A percentile compares a stretch with the other conserved stretches of the same genome.
Evolutionary conservation across 2,888 invertebrate genomes (phyloP).

Genomic region (Opisthograptis luteolata): DNA sequence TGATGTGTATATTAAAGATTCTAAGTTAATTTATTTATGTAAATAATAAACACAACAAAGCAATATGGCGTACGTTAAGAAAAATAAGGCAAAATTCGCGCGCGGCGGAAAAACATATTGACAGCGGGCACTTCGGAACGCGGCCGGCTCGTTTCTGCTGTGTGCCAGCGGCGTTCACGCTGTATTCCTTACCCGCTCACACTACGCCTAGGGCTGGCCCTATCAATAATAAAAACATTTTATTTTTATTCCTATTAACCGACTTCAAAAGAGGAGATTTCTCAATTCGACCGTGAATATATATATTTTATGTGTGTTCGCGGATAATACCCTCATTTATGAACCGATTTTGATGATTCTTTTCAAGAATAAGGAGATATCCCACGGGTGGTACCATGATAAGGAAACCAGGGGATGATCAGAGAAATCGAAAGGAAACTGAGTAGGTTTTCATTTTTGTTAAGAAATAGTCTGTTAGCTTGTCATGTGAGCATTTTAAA

Average conservation of each 20-base stretch:
- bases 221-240: constrained; percentile 32
- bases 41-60: constrained; percentile 59
- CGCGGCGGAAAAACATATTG: constrained; percentile 50
- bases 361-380: no score
- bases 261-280: no score
- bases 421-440: no score
- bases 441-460: no score
- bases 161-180: constrained; percentile 50
- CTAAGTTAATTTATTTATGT: constrained; percentile 47
- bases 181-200: constrained; percentile 75
- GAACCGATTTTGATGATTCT: no score
- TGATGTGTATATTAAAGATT: constrained; percentile 20
- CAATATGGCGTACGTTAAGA: constrained; percentile 77
- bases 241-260: constrained; percentile 11
- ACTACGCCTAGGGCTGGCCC: constrained; percentile 67
- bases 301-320: no score
- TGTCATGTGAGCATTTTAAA: no score
- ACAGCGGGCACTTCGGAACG: constrained; percentile 63
- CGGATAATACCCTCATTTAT: no score
- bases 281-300: no score
- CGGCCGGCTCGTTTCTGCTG: constrained; percentile 70
- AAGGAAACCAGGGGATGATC: no score
- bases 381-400: no score
- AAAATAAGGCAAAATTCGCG: constrained; percentile 73
- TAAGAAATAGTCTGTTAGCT: no score